Percentiles rank a stretch among this genome's conserved stretches.
These are phyloP conservation scores for Hydrolagus colliei DNA, from an alignment of 2,797 vertebrate genomes.

Conservation along the genomic window DNA sequence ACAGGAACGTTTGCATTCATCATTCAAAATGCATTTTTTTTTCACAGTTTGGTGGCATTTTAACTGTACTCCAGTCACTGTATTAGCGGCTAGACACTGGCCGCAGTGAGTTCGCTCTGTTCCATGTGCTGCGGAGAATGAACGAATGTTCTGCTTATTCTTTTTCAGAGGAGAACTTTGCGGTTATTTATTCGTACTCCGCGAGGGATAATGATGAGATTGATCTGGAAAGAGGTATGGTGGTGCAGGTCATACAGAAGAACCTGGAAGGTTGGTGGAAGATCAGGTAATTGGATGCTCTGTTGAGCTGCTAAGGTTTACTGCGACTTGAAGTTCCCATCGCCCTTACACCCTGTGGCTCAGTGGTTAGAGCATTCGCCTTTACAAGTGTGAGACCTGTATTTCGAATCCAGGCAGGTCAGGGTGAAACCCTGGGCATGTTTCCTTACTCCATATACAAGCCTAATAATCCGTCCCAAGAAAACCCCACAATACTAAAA, in stretches of 20 bases:
- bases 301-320: background rate
- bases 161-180: slow-evolving; percentile 83
- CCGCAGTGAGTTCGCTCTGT: background rate
- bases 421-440: too few relatives aligned
- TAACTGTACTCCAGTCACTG: background rate
- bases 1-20: background rate
- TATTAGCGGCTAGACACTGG: background rate
- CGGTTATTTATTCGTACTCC: slow-evolving; percentile 81
- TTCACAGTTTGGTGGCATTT: slow-evolving; percentile 11
- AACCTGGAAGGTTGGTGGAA: slow-evolving; percentile 99
- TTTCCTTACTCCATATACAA: too few relatives aligned
- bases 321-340: background rate
- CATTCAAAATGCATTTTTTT: background rate
- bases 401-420: too few relatives aligned
- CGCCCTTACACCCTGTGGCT: too few relatives aligned
- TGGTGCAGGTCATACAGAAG: slow-evolving; percentile 92
- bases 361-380: too few relatives aligned
- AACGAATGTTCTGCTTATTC: background rate
- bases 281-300: slow-evolving; percentile 71
- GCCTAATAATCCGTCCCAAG: too few relatives aligned
- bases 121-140: background rate
- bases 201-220: slow-evolving; percentile 93
- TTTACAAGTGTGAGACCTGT: too few relatives aligned
- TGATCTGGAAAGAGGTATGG: slow-evolving; percentile 80
- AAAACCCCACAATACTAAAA: too few relatives aligned